Conservation (phyloP, 2,888 invertebrate species). For the Cremastinae sp. region DNA sequence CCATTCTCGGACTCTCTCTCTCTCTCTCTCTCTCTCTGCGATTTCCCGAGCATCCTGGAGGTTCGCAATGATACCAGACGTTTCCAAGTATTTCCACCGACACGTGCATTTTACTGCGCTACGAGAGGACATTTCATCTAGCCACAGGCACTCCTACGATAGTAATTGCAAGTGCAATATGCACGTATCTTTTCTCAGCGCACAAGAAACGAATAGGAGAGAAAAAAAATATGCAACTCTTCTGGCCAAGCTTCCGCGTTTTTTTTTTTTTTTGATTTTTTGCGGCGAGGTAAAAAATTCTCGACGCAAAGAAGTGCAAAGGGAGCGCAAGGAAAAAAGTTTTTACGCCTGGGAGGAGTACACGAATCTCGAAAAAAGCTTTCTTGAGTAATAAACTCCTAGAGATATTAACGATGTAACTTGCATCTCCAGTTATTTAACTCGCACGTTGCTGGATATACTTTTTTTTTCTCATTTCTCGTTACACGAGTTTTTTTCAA, state of each 20-base stretch:
- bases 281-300: slow-evolving; percentile 38
- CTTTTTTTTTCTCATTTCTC: background rate
- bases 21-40: slow-evolving; percentile 37
- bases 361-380: background rate
- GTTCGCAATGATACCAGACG: slow-evolving; percentile 28
- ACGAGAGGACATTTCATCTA: slow-evolving; percentile 60
- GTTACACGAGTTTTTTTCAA: background rate
- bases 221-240: slow-evolving; percentile 27
- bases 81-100: slow-evolving; percentile 31
- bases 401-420: too few relatives aligned
- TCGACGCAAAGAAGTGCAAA: slow-evolving; percentile 1
- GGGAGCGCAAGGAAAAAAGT: slow-evolving; percentile 3
- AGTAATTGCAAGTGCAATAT: slow-evolving; percentile 66
- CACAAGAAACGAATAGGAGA: background rate
- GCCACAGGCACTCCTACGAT: slow-evolving; percentile 62
- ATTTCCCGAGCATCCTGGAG: slow-evolving; percentile 3
- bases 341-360: too few relatives aligned
- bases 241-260: slow-evolving; percentile 24
- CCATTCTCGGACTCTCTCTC: slow-evolving; percentile 23
- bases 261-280: slow-evolving; percentile 30
- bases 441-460: background rate
- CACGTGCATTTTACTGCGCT: slow-evolving; percentile 48
- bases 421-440: background rate
- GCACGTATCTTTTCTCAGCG: slow-evolving; percentile 37
- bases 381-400: background rate